Percentiles rank a stretch among this genome's conserved stretches.
phyloP scores from a whole-genome alignment of 1,140 invertebrate genomes.

The Drosophila cardini region DNA sequence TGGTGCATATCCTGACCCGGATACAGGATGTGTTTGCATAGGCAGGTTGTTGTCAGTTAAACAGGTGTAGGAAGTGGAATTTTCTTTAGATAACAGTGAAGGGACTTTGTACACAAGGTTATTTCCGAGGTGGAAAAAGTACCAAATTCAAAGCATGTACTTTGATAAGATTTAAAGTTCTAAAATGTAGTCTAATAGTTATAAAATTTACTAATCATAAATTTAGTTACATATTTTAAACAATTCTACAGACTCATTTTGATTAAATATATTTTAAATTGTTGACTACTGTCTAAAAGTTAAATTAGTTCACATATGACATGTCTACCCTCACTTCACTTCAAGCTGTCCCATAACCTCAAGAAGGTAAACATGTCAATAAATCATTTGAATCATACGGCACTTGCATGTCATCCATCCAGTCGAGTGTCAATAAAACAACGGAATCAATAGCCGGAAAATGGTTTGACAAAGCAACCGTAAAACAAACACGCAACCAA shows the following conservation, averaged over 20 bases:
- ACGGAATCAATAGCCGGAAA: conserved; percentile 76
- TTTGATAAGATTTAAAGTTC: no score
- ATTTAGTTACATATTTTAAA: no score
- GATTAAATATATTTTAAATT: background rate
- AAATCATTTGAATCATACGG: conserved; percentile 61
- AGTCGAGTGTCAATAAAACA: conserved; percentile 48
- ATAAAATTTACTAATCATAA: no score
- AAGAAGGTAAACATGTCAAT: conserved; percentile 51
- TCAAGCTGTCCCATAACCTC: conserved; percentile 20
- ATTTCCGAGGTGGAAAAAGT: no score
- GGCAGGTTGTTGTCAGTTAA: conserved; percentile 37
- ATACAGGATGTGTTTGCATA: conserved; percentile 64
- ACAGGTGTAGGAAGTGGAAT: conserved; percentile 54
- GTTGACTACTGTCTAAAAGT: background rate
- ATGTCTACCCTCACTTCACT: background rate
- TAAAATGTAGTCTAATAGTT: no score
- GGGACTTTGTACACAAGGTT: background rate
- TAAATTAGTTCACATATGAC: background rate
- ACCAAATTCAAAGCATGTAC: no score
- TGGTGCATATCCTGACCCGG: conserved; percentile 57
- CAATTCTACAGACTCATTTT: background rate
- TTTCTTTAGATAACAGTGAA: background rate
- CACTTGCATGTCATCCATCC: conserved; percentile 66
- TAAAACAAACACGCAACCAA: conserved; percentile 62
- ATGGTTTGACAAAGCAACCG: conserved; percentile 72